Evolutionary conservation across 1,140 invertebrate species (phyloP), one percentile per base, ranked within the genome.

Genomic region (Drosophila sulfurigaster): DNA sequence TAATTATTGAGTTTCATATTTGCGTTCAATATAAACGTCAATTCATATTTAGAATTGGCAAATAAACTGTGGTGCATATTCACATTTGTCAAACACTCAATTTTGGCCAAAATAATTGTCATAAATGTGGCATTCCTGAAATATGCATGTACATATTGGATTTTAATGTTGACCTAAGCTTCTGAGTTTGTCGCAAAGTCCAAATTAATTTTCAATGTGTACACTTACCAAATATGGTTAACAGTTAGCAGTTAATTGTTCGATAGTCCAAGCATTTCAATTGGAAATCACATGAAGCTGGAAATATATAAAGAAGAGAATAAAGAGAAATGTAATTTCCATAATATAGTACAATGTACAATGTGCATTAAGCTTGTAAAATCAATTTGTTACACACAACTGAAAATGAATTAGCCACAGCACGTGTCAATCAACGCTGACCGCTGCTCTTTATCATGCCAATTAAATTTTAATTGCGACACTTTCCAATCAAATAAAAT

Each of bases 401-500:
- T 49, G 20, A 25, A 49, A 49, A 11, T 32, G 46, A 66, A 52
- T 52, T 51, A 35, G 32, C 41, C 32, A n/a, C 41, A 51, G 25
- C 71, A 68, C 51, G 59, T 60, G 71, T 43, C 70, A 54, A 46
- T 58, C 38, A 48, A 54, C 43, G 20, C 41, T 15, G n/a, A 59
- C 43, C 41, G 11, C 49, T 58, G 58, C 38, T 46, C 38, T 65
- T 73, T 45, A 63, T 57, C 54, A 56, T 41, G 73, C 66, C 80
- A 88, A 88, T 88, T 88, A 88, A 75, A 25, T 71, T 81, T 78
- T 82, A 81, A 88, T 88, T 88, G 83, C 71, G 67, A 75, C 78
- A 88, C 83, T 88, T 88, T 88, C 83, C 58, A 62, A 74, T 51
- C 51, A 65, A 46, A 30, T 60, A 70, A 54, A 73, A 75, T 28